Evolutionary conservation across 2,797 vertebrate species (phyloP).

Genomic region (Micrastur ruficollis): DNA sequence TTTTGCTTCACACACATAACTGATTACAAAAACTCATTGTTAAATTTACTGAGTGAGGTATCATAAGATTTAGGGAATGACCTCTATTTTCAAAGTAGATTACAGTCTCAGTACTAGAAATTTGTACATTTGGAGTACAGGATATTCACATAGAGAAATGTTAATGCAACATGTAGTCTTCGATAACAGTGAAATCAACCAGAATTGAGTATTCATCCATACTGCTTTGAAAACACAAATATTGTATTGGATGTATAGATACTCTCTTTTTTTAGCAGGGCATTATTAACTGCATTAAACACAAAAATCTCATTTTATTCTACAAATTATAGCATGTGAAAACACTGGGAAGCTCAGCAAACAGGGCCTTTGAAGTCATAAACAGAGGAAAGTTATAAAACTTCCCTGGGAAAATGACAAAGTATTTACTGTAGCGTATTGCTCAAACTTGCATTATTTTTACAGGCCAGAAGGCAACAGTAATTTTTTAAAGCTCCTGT

Average conservation of each 20-base stretch:
- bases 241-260: not conserved
- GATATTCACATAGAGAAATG: not conserved
- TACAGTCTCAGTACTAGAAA: not conserved
- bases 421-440: slow-evolving; percentile 59
- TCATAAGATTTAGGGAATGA: not conserved
- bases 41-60: not conserved
- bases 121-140: not conserved
- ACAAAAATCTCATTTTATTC: slow-evolving; percentile 44
- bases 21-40: not conserved
- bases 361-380: slow-evolving; percentile 57
- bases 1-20: not conserved
- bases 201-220: not conserved
- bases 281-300: not conserved
- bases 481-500: slow-evolving; percentile 68
- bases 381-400: slow-evolving; percentile 64
- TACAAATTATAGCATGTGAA: slow-evolving; percentile 46
- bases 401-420: slow-evolving; percentile 59
- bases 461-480: slow-evolving; percentile 67
- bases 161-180: not conserved
- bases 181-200: not conserved
- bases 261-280: not conserved
- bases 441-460: slow-evolving; percentile 59
- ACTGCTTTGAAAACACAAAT: not conserved
- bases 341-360: not conserved
- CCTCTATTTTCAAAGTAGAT: not conserved